Base-by-base conservation (phyloP, 2,113 vertebrate species). In the Aspiorhynchus laticeps region DNA sequence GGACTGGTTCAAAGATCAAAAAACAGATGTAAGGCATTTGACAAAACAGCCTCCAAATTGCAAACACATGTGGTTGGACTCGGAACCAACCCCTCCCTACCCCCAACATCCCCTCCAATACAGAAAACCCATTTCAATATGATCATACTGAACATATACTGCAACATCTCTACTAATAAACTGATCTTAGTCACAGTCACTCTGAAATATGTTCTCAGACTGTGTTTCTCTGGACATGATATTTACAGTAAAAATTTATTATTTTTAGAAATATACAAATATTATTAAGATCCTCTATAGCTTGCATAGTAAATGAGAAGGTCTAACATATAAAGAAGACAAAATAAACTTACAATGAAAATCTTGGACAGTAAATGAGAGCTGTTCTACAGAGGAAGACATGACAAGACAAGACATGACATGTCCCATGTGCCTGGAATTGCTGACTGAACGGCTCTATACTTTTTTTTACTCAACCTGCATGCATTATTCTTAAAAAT, bases 61-160 rank as follows among this genome's bases (percentile, higher is more conserved):
- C 92, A 95, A 95, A 94, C 95, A 96, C 93, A 95, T 95, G 95
- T 94, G 92, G 76, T 73, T n/a, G n/a, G n/a, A n/a, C n/a, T n/a
- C 74, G 9, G 89, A 89, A 86, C 88, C 91, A 87, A 89, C 89
- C 90, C 89, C 85, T 91, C 90, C 69, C 84, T 9, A 71, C 33
- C 33, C 75, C 76, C 71, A 21, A 46, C 14, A 67, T 79, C 67
- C 77, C 74, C 36, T 85, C 53, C 21, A 75, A 73, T 83, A 83
- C 26, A n/a, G 80, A 80, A 74, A 86, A 86, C 43, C 46, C 21
- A 71, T 74, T 86, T 51, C 19, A 63, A 33, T 46, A 59, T 81
- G 79, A 78, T 31, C 53, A 36, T 12, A 46, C 33, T 15, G 33
- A 61, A 61, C 33, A 80, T 17, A 36, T 56, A 59, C 31, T 6